Evolutionary conservation across 2,888 invertebrate genomes (phyloP), one percentile per base, ranked within the genome.

Genomic region (Macropis europaea): DNA sequence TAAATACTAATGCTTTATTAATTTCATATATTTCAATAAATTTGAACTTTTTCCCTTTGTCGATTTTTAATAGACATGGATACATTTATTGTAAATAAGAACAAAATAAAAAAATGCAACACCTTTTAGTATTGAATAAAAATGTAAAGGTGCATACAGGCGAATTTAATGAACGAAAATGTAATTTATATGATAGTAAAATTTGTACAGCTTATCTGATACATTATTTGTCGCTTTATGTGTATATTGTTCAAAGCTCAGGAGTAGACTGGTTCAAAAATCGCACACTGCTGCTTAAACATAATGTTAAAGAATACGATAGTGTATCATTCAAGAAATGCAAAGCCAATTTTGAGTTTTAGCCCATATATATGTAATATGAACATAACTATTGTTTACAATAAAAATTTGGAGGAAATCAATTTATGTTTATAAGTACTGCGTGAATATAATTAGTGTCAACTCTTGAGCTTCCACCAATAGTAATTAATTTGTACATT

Each of bases 331-430:
- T 13, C 3, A 22, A 30, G 30, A 19, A 66, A 36, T 28, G 19
- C 36, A 15, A 13, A 43, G 7, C 13, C 50, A 4, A n/a, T 63
- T 63, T 36, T 19, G 11, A 32, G 36, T 38, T 30, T 36, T 47
- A 38, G 30, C 24, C n/a, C 11, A 1, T 47, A 52, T 11, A 36
- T 59, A 43, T 52, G 52, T 61, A 36, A 61, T 61, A 66, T 69
- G 30, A 66, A 34, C 43, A 28, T 38, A 50, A 19, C 42, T 50
- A 43, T 30, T 57, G 38, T 32, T 6, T 45, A 5, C 57, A 32
- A 50, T 30, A 24, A 43, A 22, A 13, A 24, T 66, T n/a, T 60
- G 11, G 52, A 26, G 15, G 28, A 52, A 9, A 4, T 52, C 11
- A 19, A 22, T 24, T 45, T 54, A 34, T 38, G 15, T 53, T 59